phyloP scores from a whole-genome alignment of 53 echinoderm and acorn worm genomes.

The Stichopus horrens region DNA sequence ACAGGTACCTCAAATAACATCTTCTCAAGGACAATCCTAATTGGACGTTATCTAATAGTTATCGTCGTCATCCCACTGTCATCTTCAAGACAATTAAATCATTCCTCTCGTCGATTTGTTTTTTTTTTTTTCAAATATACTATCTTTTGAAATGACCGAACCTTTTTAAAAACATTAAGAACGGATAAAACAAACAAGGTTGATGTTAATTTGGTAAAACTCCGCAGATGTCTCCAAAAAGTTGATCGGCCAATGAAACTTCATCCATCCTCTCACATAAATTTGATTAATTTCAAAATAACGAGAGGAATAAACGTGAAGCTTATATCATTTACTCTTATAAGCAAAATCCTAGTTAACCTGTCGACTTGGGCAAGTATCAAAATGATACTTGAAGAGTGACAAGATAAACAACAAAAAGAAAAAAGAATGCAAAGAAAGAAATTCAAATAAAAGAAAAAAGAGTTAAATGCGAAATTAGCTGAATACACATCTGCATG shows the following conservation, averaged over 20 bases:
- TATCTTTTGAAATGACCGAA: background rate
- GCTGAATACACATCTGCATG: no score
- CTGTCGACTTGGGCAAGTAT: background rate
- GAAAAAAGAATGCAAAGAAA: no score
- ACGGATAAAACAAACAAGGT: background rate
- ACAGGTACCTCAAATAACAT: background rate
- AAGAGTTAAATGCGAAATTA: no score
- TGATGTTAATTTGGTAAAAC: background rate
- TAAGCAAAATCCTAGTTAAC: background rate
- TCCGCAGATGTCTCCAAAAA: background rate
- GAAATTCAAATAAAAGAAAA: no score
- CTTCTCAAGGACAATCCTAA: background rate
- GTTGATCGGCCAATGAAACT: conserved; percentile 3
- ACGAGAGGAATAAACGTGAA: background rate
- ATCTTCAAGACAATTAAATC: background rate
- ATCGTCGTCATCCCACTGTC: background rate
- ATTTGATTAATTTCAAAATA: background rate
- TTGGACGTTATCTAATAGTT: background rate
- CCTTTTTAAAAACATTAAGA: background rate
- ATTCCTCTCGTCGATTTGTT: background rate
- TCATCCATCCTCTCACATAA: background rate
- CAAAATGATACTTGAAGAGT: background rate
- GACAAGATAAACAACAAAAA: background rate
- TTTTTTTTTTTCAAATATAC: background rate
- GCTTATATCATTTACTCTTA: background rate